Evolutionary conservation across 2,113 vertebrate genomes (phyloP).

Genomic region (Dissostichus mawsoni): DNA sequence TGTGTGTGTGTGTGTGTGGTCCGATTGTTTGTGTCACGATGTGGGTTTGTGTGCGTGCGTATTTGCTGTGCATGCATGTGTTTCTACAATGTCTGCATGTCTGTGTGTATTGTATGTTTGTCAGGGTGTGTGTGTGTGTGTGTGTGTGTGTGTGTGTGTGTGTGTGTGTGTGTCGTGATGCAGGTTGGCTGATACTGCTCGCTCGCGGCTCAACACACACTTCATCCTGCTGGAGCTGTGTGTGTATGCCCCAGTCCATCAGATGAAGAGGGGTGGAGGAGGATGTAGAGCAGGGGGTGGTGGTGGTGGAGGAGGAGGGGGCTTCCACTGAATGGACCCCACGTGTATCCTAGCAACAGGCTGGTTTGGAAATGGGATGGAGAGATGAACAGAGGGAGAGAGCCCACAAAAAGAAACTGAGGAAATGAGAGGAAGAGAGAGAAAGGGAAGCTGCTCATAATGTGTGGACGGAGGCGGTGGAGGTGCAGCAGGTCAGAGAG

Average conservation of each 20-base stretch:
- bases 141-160: no score
- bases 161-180: slow-evolving; percentile 10
- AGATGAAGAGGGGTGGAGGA: slow-evolving; percentile 24
- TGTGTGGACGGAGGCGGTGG: slow-evolving; percentile 27
- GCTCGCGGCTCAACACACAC: slow-evolving; percentile 15
- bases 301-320: slow-evolving; percentile 13
- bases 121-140: neutral
- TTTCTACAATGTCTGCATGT: neutral
- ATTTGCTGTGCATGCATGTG: neutral
- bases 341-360: slow-evolving; percentile 81
- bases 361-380: slow-evolving; percentile 61
- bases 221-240: slow-evolving; percentile 32
- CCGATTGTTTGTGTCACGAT: no score
- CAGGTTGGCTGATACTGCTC: slow-evolving; percentile 25
- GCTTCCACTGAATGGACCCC: slow-evolving; percentile 72
- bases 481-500: slow-evolving; percentile 45
- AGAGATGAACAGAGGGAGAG: slow-evolving; percentile 56
- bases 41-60: neutral
- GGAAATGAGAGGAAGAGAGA: slow-evolving; percentile 34
- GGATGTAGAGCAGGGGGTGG: slow-evolving; percentile 10
- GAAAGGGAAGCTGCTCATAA: slow-evolving; percentile 13
- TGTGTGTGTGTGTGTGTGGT: no score
- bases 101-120: neutral
- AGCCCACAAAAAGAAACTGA: slow-evolving; percentile 48
- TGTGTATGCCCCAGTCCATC: slow-evolving; percentile 1